Base-by-base conservation (phyloP, 2,797 vertebrate genomes). In the Schizopygopsis pylzovi region DNA sequence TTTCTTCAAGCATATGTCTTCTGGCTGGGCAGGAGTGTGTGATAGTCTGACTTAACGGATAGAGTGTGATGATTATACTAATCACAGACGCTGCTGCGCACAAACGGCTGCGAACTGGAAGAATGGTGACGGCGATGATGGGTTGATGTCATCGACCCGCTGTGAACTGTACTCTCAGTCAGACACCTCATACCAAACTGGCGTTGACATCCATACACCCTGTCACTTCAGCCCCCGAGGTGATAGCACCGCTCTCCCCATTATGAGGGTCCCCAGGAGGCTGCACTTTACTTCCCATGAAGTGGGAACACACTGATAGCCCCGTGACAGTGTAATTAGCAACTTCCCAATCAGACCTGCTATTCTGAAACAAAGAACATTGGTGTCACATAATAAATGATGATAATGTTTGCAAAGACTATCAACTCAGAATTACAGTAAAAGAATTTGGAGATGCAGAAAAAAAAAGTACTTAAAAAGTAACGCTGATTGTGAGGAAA, bases 321-420 rank as follows among this genome's bases (percentile, higher is more conserved):
- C 75, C 39, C 76, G 54, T 92, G 92, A 93, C 91, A 92, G 85
- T 86, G 89, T 90, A 94, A 92, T 94, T 94, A 94, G 82, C 91
- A 88, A 89, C 84, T 84, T 80, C 54, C 49, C 43, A 87, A 86
- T 81, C 82, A 71, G 54, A 63, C 68, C 61, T 78, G 61, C 72
- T 73, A 83, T 75, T 45, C 47, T 71, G 43, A 54, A 20, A 49
- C 52, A 82, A 78, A 84, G 41, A 87, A 77, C 59, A 77, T 33
- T 79, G 79, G 43, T 63, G 54, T 68, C 37, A 20, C 22, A 28
- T 67, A 80, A 79, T 52, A 20, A 28, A 41, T 79, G 52, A 39
- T 28, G 56, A 52, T 76, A 65, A n/a, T 72, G 20, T 82, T 71
- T 15, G 59, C 59, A 25, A 61, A 45, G n/a, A 67, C 10, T 16